Evolutionary conservation across 2,797 vertebrate species (phyloP).

Genomic region (Muscicapa striata): DNA sequence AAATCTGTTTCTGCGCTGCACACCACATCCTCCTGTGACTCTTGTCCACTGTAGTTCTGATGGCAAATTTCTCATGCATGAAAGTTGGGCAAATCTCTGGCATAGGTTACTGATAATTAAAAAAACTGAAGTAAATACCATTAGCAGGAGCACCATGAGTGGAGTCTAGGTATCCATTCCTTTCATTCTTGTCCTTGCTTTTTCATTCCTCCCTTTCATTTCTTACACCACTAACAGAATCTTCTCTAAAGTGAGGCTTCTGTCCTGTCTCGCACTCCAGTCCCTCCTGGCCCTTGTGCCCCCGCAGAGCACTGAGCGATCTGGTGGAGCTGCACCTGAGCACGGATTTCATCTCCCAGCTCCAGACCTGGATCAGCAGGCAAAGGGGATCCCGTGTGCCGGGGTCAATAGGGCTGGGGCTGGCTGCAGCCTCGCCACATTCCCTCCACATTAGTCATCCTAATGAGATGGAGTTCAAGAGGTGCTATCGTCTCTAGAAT

Average conservation of each 20-base stretch:
- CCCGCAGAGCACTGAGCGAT: background rate
- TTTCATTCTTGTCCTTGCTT: slow-evolving; percentile 3
- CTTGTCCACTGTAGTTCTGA: background rate
- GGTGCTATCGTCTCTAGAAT: slow-evolving; percentile 27
- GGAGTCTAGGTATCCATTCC: background rate
- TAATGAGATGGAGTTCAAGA: slow-evolving; percentile 5
- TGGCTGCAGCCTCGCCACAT: background rate
- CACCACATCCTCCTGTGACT: background rate
- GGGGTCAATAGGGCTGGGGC: background rate
- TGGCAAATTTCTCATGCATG: background rate
- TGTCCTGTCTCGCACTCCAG: background rate
- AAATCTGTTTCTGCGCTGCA: background rate
- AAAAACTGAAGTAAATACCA: background rate
- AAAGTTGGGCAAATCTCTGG: background rate
- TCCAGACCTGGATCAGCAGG: accelerated
- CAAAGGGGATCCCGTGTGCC: background rate
- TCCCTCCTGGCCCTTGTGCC: background rate
- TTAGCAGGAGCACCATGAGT: background rate
- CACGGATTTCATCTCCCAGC: background rate
- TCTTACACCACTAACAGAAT: background rate
- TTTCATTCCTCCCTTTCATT: background rate
- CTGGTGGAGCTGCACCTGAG: background rate
- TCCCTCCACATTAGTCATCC: slow-evolving; percentile 17
- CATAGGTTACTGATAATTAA: background rate
- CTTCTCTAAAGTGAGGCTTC: background rate